These are phyloP conservation scores for Carassius gibelio DNA, from an alignment of 2,113 vertebrate species.

Conservation along the genomic window DNA sequence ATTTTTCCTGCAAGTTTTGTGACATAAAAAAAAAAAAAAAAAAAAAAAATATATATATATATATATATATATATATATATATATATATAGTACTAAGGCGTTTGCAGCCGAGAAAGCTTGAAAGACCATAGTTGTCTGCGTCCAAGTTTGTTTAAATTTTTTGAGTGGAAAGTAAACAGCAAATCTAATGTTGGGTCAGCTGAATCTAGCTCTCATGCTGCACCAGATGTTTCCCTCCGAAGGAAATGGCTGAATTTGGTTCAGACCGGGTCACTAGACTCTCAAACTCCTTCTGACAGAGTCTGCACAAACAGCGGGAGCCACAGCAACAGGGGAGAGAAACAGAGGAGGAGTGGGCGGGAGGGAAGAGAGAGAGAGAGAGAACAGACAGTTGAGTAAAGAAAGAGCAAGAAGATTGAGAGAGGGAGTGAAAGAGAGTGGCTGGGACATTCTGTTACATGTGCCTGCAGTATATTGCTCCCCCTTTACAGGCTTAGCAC, in stretches of 20 bases:
- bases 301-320: constrained; percentile 58
- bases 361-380: constrained; percentile 1
- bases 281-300: constrained; percentile 48
- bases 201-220: constrained; percentile 1
- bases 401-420: constrained; percentile 29
- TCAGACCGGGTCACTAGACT: constrained; percentile 56
- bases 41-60: too few relatives aligned
- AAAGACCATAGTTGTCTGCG: constrained; percentile 9
- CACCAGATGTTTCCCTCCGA: constrained; percentile 43
- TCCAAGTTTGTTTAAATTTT: background rate
- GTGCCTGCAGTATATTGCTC: constrained; percentile 40
- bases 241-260: constrained; percentile 53
- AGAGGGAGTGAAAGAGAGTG: constrained; percentile 17
- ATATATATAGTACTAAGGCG: background rate
- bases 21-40: too few relatives aligned
- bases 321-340: constrained; percentile 56
- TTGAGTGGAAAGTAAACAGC: constrained; percentile 34
- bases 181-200: constrained; percentile 17
- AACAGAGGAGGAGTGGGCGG: constrained; percentile 48
- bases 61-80: too few relatives aligned
- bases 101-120: background rate
- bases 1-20: too few relatives aligned
- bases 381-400: constrained; percentile 7
- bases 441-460: constrained; percentile 41
- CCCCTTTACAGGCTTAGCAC: constrained; percentile 26